A percentile compares a stretch with the other conserved stretches of the same genome.
phyloP scores from a whole-genome alignment of 2,888 invertebrate genomes.

The Camponotus fellah region DNA sequence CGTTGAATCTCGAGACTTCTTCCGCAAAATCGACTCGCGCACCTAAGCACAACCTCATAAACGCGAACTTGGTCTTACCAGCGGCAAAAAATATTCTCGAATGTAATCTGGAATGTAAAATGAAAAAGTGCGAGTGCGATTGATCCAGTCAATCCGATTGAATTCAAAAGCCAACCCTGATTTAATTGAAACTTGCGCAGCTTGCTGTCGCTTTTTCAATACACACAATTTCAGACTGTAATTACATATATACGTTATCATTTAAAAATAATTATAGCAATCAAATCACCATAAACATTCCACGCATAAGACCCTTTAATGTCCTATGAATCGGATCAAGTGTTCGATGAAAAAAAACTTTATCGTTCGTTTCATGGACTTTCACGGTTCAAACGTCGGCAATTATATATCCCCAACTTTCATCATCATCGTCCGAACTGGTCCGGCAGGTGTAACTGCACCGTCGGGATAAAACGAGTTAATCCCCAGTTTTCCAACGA shows the following conservation, averaged over 20 bases:
- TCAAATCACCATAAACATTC: neutral
- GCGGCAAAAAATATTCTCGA: conserved; percentile 12
- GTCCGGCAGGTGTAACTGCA: conserved; percentile 43
- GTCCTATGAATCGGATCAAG: neutral
- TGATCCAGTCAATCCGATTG: neutral
- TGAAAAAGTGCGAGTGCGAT: neutral
- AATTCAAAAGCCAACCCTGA: neutral
- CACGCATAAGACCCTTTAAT: neutral
- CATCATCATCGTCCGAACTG: conserved; percentile 38
- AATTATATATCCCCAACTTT: conserved; percentile 34
- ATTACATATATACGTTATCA: conserved; percentile 4
- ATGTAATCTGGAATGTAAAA: conserved; percentile 10
- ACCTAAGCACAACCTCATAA: conserved; percentile 43
- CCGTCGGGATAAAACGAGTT: conserved; percentile 34
- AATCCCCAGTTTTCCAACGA: conserved; percentile 61
- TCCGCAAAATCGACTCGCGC: conserved; percentile 65
- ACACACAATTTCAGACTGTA: neutral
- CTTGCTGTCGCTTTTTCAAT: neutral
- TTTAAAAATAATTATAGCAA: conserved; percentile 31
- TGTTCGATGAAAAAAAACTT: neutral
- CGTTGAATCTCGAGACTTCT: conserved; percentile 70
- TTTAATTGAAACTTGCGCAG: neutral
- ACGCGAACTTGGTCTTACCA: conserved; percentile 34
- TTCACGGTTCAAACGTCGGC: conserved; percentile 13
- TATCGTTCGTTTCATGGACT: conserved; percentile 8